Conservation (phyloP, 2,888 invertebrate genomes). For the Microctonus hyperodae region DNA sequence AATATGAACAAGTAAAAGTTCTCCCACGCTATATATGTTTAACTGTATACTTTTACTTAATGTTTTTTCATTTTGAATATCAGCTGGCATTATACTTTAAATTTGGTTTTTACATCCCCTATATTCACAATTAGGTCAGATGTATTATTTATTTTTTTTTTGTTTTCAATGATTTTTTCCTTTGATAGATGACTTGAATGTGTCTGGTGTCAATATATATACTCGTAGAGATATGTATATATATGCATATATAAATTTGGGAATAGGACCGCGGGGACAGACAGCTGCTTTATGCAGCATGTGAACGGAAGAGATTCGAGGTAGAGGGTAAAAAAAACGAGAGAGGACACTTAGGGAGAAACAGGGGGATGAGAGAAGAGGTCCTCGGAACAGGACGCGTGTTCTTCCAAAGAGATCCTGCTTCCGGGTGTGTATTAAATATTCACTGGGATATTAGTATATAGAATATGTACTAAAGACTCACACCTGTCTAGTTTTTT, state of each 20-base stretch:
- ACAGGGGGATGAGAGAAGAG: conserved; percentile 40
- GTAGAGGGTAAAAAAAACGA: neutral
- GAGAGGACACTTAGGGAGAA: neutral
- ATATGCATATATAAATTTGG: too few species aligned
- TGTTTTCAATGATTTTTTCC: neutral
- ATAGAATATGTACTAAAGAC: conserved; percentile 29
- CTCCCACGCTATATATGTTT: neutral
- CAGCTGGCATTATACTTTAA: neutral
- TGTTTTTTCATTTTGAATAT: neutral
- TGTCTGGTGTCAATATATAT: conserved; percentile 12
- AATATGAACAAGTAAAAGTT: neutral
- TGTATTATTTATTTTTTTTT: neutral
- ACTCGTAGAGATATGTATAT: too few species aligned
- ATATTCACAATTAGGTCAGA: neutral
- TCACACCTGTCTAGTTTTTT: conserved; percentile 48
- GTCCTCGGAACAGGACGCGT: conserved; percentile 60
- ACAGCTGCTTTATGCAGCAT: conserved; percentile 29
- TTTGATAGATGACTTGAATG: neutral
- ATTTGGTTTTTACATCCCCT: neutral
- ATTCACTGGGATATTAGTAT: conserved; percentile 16
- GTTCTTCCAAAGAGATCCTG: conserved; percentile 51
- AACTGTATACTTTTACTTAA: neutral
- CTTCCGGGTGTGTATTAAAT: conserved; percentile 54
- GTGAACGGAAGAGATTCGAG: conserved; percentile 28
- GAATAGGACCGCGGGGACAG: too few species aligned